A percentile compares a stretch with the other conserved stretches of the same genome.
phyloP scores from a whole-genome alignment of 2,888 invertebrate genomes.

The Drosophila trichaetosa region DNA sequence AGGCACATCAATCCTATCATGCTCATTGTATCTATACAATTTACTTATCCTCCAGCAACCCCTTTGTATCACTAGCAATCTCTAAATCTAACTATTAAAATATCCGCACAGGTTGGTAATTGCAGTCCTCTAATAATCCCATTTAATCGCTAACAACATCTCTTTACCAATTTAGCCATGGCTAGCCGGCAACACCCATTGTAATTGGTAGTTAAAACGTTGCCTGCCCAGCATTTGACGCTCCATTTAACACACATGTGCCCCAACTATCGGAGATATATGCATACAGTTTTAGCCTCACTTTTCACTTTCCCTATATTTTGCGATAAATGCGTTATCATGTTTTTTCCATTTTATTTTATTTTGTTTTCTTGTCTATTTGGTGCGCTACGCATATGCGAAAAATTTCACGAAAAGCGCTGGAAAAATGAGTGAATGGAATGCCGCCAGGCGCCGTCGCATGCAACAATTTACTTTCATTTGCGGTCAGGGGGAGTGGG shows the following conservation, averaged over 20 bases:
- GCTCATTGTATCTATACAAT: too few species aligned
- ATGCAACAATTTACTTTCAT: conserved; percentile 79
- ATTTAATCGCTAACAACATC: neutral
- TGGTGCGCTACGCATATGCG: conserved; percentile 64
- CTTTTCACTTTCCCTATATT: conserved; percentile 76
- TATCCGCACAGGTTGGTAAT: neutral
- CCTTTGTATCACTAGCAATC: neutral
- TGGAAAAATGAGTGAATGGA: conserved; percentile 69
- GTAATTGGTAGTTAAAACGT: neutral
- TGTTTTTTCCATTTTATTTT: conserved; percentile 25
- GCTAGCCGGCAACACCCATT: neutral
- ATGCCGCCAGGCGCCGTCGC: conserved; percentile 64
- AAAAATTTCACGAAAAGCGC: conserved; percentile 60
- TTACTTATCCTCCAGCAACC: neutral
- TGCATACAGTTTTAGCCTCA: conserved; percentile 24
- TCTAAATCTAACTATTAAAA: neutral
- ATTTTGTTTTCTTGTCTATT: conserved; percentile 5
- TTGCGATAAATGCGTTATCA: conserved; percentile 78
- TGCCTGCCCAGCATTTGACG: conserved; percentile 25
- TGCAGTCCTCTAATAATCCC: neutral
- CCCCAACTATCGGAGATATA: conserved; percentile 15
- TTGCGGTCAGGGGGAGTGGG: conserved; percentile 38
- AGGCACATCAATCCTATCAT: too few species aligned
- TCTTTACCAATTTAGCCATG: neutral
- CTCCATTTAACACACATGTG: conserved; percentile 44